Percentiles rank a stretch among this genome's conserved stretches.
These are phyloP conservation scores for Branchipolynoe longqiensis DNA, from an alignment of 2,888 invertebrate genomes.

Conservation along the genomic window DNA sequence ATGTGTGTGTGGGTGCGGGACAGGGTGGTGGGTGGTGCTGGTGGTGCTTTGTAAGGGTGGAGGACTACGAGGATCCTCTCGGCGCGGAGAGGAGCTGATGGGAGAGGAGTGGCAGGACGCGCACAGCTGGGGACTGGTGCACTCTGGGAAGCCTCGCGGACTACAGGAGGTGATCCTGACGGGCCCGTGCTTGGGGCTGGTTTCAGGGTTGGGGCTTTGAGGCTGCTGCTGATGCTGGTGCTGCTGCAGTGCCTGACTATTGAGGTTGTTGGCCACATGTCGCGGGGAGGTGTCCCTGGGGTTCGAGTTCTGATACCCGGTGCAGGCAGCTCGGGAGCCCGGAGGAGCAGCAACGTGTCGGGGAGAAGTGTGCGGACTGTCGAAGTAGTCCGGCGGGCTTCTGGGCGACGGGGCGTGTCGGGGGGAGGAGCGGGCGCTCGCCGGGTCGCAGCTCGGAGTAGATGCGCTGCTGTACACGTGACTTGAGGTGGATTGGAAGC, in stretches of 20 bases:
- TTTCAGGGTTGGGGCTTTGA: too few species aligned
- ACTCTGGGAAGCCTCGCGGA: neutral
- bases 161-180: neutral
- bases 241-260: too few species aligned
- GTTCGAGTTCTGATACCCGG: too few species aligned
- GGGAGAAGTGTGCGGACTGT: constrained; percentile 9
- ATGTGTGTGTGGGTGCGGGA: neutral
- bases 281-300: constrained; percentile 1
- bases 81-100: too few species aligned
- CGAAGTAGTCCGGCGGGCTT: neutral
- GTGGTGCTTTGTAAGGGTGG: neutral
- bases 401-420: neutral
- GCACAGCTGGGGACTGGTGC: neutral
- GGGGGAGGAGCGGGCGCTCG: constrained; percentile 18
- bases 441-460: constrained; percentile 9
- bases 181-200: too few species aligned
- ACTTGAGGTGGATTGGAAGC: constrained; percentile 38
- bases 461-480: constrained; percentile 16
- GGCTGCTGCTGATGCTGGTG: too few species aligned
- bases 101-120: neutral
- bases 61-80: neutral
- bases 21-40: constrained; percentile 1
- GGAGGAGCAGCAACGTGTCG: neutral
- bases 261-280: neutral
- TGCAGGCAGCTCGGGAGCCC: too few species aligned